Conservation (phyloP, 2,113 vertebrate species). For the Alces alces region DNA sequence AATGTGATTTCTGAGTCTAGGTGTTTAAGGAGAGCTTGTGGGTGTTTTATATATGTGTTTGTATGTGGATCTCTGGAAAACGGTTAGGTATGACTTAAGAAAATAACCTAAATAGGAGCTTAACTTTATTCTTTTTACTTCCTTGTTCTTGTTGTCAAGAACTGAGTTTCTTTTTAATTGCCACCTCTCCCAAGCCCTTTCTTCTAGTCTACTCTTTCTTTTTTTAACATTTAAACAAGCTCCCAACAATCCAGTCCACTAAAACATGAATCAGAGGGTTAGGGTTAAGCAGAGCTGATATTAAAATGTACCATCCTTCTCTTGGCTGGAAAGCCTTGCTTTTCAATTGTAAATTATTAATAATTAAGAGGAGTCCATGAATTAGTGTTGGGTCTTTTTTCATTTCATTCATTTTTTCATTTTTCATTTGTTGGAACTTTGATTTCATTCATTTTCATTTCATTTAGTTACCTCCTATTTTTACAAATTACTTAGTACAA, state of each 20-base stretch:
- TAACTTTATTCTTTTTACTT: not conserved
- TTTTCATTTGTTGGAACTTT: too few species aligned
- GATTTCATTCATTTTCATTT: too few species aligned
- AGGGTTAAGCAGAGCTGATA: not conserved
- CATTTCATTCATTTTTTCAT: not conserved
- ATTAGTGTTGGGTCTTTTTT: conserved; percentile 22
- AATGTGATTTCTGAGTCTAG: conserved; percentile 7
- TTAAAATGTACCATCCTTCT: not conserved
- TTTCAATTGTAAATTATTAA: not conserved
- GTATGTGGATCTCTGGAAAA: not conserved
- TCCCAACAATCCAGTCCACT: not conserved
- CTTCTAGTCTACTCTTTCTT: not conserved
- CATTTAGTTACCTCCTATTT: not conserved
- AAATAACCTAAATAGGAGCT: not conserved
- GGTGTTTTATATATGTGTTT: not conserved
- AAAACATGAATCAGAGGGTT: not conserved
- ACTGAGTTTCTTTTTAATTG: not conserved
- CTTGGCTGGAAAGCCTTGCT: not conserved
- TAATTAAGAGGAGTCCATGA: not conserved
- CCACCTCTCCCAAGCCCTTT: not conserved
- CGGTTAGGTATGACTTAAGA: not conserved
- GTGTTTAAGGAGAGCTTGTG: not conserved
- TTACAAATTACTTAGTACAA: not conserved
- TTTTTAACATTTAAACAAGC: not conserved
- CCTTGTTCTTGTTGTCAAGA: not conserved